Base-by-base conservation (phyloP, 1,140 invertebrate genomes). In the Hyphantria cunea region DNA sequence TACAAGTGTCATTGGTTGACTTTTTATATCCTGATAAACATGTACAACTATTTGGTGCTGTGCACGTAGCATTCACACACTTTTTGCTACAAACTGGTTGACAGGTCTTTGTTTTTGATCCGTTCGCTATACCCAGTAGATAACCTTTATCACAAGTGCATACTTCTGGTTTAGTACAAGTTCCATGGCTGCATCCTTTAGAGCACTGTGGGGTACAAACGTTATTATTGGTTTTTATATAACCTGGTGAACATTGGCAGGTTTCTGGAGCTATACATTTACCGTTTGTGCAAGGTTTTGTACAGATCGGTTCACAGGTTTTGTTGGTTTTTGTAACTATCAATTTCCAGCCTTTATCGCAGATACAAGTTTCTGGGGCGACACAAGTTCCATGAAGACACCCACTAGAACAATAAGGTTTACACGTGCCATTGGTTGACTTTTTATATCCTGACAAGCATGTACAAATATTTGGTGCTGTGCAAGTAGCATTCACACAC, bases 371-470 rank as follows among this genome's bases (percentile, higher is more conserved):
- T 0, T 60, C 48, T 15, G 56, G 56, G 3, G 34, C 37, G 14
- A 51, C 12, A 14, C 56, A 60, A 44, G 25, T 42, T 2, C 56
- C 48, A 33, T 60, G 41, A n/a, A 3, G 9, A 13, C 56, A 60
- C 13, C 14, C 14, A 12, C 7, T 8, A 10, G 47, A 25, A 25
- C 56, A 60, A 13, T 31, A 5, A 12, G 56, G 56, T 14, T 60
- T 25, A 12, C 56, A 60, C 2, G 2, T 39, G 37, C 5, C 17
- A 25, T 5, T 25, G 17, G 17, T 13, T 42, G 61, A 61, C 61
- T 71, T 66, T 14, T 45, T 68, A 47, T 72, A 78, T 9, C 82
- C 82, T 0, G 31, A 3, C 13, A 34, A 14, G 50, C 82, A 84
- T 52, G 68, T 17, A 41, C 80, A 84, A 0, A 60, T 67, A 13